Evolutionary conservation across 2,113 vertebrate genomes (phyloP), one percentile per base, ranked within the genome.

Genomic region (Petrocephalus zakoni): DNA sequence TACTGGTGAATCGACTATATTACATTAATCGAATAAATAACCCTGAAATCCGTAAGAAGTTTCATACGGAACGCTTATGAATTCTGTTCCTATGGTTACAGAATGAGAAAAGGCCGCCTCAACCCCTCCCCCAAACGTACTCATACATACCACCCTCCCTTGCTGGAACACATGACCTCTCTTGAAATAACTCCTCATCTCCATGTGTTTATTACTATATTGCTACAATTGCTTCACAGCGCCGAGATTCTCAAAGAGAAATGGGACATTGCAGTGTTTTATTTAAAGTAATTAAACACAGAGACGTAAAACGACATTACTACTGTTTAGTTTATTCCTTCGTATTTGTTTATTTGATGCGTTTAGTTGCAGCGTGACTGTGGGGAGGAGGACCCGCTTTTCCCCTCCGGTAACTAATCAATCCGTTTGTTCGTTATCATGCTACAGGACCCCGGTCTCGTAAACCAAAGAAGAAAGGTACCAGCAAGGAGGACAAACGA

Each of bases 391-490:
- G 2, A 83, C 10, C 10, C 46, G 46, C 22, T 49, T 29, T 22
- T 29, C n/a, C n/a, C 25, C 47, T 34, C 42, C 17, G 72, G 34
- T 37, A 37, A 42, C 72, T 78, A 78, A 78, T 78, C 72, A 78
- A 78, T 49, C 15, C 17, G 22, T 86, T 82, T 64, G 46, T 87
- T 87, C 53, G 81, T 29, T 89, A 47, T 46, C 88, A 86, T 91
- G 34, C 91, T 64, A 6, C 94, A 99, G 98, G 98, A 94, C 98
- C 98, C 92, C 95, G 98, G 92, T 97, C 97, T 88, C 97, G 98
- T 52, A 99, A 98, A 97, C 98, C 97, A 97, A 99, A 99, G 98
- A 99, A 98, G 96, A 98, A 97, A 94, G 93, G 94, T 91, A 94
- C 96, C 90, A 97, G 96, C 95, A 97, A 97, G 93, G 97, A 98